Evolutionary conservation across 2,113 vertebrate genomes (phyloP), one percentile per base, ranked within the genome.

Genomic region (Plestiodon gilberti): DNA sequence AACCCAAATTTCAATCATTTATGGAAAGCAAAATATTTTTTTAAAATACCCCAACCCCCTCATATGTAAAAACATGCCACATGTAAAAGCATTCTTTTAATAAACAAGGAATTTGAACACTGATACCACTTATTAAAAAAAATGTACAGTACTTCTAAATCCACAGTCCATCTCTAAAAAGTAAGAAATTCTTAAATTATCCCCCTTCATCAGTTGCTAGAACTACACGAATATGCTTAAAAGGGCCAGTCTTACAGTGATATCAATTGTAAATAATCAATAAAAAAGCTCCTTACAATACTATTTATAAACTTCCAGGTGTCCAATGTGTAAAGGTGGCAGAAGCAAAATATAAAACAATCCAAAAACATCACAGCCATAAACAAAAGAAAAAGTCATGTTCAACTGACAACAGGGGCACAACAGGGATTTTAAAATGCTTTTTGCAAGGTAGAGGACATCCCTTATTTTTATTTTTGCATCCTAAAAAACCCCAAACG

Each of bases 281-380:
- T 93, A 95, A 95, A 95, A n/a, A 96, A 94, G 90, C 93, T 93
- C 94, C 93, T 94, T 93, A 95, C 90, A 90, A 85, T 1, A 88
- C 1, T 95, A 87, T 94, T 95, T 93, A 91, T 91, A 89, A 86
- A 90, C 86, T 90, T 83, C 76, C 65, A 82, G 84, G 91, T 89
- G 90, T 91, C 95, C 89, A 93, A 78, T 89, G 90, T 95, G 93
- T 70, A 88, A 93, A 52, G 64, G 40, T 89, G 80, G 57, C 78
- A 91, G 76, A 93, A 82, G 87, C 88, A 95, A 93, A 94, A 95
- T 77, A 83, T 71, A 92, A 95, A 91, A 80, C 73, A 57, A 75
- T 59, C 87, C 76, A 80, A 76, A 89, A 90, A 87, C 35, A 67
- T 87, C 62, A 76, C 57, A 93, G 86, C 85, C n/a, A 70, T 90